Evolutionary conservation across 2,113 vertebrate species (phyloP).

Genomic region (Etheostoma cragini): DNA sequence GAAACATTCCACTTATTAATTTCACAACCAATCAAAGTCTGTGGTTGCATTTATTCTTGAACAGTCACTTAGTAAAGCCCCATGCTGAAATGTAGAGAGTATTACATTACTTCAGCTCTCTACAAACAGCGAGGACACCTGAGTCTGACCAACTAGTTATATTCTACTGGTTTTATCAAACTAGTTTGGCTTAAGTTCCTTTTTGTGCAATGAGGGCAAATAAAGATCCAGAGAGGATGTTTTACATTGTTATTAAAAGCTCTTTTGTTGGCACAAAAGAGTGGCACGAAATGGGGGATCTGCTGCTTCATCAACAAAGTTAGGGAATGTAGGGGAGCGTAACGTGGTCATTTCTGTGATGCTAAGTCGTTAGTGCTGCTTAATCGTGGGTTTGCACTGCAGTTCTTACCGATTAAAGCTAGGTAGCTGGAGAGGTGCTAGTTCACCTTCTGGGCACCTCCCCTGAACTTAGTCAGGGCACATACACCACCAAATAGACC

Average conservation of each 20-base stretch:
- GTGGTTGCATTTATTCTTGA: conserved; percentile 5
- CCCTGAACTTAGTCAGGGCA: no score
- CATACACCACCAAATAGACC: no score
- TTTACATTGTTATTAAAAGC: neutral
- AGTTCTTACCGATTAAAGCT: neutral
- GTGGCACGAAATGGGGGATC: neutral
- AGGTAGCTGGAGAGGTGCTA: no score
- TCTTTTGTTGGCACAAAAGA: neutral
- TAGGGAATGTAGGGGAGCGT: neutral
- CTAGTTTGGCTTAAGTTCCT: neutral
- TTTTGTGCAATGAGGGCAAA: neutral
- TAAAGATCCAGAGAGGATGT: neutral
- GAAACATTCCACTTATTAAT: conserved; percentile 30
- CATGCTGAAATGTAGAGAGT: neutral
- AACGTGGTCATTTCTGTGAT: neutral
- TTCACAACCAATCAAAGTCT: conserved; percentile 45
- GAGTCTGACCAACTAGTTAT: neutral
- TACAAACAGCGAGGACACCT: neutral
- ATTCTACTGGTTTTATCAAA: neutral
- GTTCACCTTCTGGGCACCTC: no score
- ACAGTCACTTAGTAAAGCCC: neutral
- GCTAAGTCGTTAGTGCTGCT: neutral
- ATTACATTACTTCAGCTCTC: neutral
- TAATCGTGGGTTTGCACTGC: neutral
- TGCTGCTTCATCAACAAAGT: neutral